Conservation (phyloP, 2,888 invertebrate species). For the Macrophya alboannulata region DNA sequence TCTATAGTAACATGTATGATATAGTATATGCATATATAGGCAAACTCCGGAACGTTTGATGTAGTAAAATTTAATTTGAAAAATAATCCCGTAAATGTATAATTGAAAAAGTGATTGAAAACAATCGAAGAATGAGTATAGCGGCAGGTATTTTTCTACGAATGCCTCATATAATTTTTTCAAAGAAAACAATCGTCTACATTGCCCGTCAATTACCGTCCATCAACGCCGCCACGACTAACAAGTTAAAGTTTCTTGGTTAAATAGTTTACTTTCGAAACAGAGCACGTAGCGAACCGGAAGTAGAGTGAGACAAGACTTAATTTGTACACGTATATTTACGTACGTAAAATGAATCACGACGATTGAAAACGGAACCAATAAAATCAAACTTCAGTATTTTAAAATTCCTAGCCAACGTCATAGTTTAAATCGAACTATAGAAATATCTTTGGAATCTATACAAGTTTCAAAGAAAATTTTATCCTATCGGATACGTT, state of each 20-base stretch:
- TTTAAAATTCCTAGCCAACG: not conserved
- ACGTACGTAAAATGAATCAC: not conserved
- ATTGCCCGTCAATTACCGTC: constrained; percentile 32
- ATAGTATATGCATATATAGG: not conserved
- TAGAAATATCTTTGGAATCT: not conserved
- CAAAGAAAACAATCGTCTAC: not conserved
- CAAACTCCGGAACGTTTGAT: not conserved
- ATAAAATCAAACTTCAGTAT: not conserved
- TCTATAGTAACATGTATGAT: not conserved
- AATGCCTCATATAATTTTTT: constrained; percentile 4
- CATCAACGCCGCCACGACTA: constrained; percentile 29
- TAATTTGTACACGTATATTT: not conserved
- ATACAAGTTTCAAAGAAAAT: not conserved
- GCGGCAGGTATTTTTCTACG: not conserved
- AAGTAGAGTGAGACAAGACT: not conserved
- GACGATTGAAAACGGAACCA: not conserved
- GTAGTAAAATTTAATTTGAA: constrained; percentile 15
- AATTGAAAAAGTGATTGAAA: constrained; percentile 14
- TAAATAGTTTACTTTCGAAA: constrained; percentile 40
- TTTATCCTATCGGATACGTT: not conserved
- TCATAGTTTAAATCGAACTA: not conserved
- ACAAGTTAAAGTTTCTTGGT: constrained; percentile 35
- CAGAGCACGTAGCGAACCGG: not conserved
- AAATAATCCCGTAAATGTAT: not conserved
- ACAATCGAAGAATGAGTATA: constrained; percentile 5